These are phyloP conservation scores for Dusona sp. DNA, from an alignment of 2,888 invertebrate genomes.

Conservation along the genomic window DNA sequence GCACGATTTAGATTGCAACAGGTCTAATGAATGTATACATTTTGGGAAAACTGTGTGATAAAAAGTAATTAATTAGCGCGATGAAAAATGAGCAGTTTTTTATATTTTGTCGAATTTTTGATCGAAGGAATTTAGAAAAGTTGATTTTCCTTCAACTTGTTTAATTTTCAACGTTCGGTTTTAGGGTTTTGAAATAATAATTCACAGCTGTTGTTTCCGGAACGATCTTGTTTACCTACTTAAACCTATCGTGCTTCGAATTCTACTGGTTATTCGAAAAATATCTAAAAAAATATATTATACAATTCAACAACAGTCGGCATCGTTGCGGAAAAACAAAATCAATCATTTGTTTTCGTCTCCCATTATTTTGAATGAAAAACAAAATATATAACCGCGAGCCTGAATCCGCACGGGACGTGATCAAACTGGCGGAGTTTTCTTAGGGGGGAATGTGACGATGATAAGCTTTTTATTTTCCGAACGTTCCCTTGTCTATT, in stretches of 20 bases:
- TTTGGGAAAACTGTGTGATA: neutral
- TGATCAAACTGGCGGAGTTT: constrained; percentile 49
- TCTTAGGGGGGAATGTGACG: constrained; percentile 73
- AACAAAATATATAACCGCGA: constrained; percentile 43
- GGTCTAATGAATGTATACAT: neutral
- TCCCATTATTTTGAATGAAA: constrained; percentile 13
- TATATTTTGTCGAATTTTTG: constrained; percentile 6
- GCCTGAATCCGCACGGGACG: constrained; percentile 47
- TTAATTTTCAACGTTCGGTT: neutral
- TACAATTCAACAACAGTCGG: constrained; percentile 78
- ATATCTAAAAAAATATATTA: constrained; percentile 82
- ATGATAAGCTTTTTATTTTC: constrained; percentile 57
- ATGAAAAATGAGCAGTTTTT: neutral
- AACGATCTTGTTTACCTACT: constrained; percentile 52
- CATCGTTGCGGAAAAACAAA: constrained; percentile 73
- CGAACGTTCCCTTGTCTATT: constrained; percentile 4
- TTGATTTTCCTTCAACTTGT: constrained; percentile 30
- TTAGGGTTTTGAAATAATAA: constrained; percentile 26
- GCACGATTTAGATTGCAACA: neutral
- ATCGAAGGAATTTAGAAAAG: neutral
- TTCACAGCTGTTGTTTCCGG: constrained; percentile 24
- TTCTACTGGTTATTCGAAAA: constrained; percentile 77
- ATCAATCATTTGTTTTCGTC: constrained; percentile 41
- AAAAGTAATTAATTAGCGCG: neutral
- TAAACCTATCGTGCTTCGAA: constrained; percentile 71